Evolutionary conservation across 2,888 invertebrate genomes (phyloP).

Genomic region (Trichogramma evanescens): DNA sequence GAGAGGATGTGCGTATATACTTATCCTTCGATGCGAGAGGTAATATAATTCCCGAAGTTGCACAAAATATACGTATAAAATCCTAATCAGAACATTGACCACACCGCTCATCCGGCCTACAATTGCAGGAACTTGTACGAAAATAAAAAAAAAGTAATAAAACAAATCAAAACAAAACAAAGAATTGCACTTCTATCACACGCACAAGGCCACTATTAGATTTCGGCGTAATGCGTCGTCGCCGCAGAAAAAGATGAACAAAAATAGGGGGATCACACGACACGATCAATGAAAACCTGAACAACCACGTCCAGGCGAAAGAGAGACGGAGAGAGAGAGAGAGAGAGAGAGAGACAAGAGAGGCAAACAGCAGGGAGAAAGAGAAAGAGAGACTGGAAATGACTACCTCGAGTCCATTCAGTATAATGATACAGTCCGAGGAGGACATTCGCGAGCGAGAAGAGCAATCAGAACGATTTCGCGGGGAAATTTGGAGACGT

Average conservation of each 20-base stretch:
- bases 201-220: too few species aligned
- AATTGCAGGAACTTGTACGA: too few species aligned
- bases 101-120: too few species aligned
- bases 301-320: not conserved
- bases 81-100: too few species aligned
- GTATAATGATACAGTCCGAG: constrained; percentile 9
- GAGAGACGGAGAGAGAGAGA: not conserved
- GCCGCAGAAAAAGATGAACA: constrained; percentile 16
- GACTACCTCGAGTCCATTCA: constrained; percentile 9
- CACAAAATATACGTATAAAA: too few species aligned
- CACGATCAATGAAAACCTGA: not conserved
- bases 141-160: too few species aligned
- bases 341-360: not conserved
- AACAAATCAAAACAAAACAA: too few species aligned
- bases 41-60: too few species aligned
- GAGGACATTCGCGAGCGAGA: not conserved
- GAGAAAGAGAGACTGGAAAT: constrained; percentile 14
- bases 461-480: constrained; percentile 11
- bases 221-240: constrained; percentile 5
- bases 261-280: not conserved
- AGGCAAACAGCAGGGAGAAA: not conserved
- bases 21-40: too few species aligned
- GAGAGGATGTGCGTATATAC: too few species aligned
- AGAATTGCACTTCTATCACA: too few species aligned
- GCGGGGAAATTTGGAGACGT: constrained; percentile 17